phyloP scores from a whole-genome alignment of 2,888 invertebrate genomes.

The Tetrapedia diversipes region DNA sequence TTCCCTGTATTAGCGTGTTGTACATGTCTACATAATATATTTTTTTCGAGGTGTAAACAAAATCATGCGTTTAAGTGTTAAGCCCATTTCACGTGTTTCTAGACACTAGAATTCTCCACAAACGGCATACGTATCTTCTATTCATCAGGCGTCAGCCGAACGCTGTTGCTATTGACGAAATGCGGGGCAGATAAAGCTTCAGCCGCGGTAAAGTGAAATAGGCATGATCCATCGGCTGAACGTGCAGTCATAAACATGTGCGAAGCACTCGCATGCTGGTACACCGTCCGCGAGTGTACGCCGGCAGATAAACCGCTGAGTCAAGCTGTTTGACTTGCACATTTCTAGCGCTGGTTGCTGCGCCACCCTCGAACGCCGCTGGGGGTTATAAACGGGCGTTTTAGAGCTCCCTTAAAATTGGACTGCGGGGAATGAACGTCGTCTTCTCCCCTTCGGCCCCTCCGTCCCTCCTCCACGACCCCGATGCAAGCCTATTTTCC shows the following conservation, averaged over 20 bases:
- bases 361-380: conserved; percentile 70
- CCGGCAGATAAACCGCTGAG: conserved; percentile 79
- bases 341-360: conserved; percentile 77
- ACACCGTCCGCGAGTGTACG: conserved; percentile 65
- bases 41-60: too few species aligned
- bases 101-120: too few species aligned
- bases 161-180: conserved; percentile 30
- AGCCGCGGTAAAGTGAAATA: conserved; percentile 43
- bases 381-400: conserved; percentile 78
- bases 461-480: background rate
- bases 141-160: too few species aligned
- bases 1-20: too few species aligned
- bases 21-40: too few species aligned
- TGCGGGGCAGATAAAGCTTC: conserved; percentile 40
- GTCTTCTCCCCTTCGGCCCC: conserved; percentile 20
- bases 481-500: conserved; percentile 6
- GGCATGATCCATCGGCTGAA: conserved; percentile 55
- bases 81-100: too few species aligned
- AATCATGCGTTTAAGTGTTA: too few species aligned
- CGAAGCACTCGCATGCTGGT: conserved; percentile 30
- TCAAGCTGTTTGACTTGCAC: conserved; percentile 82
- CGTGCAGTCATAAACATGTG: conserved; percentile 73
- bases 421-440: conserved; percentile 75
- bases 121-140: too few species aligned
- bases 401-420: conserved; percentile 78